A percentile compares a stretch with the other conserved stretches of the same genome.
phyloP scores from a whole-genome alignment of 2,113 vertebrate genomes.

The Galeopterus variegatus region DNA sequence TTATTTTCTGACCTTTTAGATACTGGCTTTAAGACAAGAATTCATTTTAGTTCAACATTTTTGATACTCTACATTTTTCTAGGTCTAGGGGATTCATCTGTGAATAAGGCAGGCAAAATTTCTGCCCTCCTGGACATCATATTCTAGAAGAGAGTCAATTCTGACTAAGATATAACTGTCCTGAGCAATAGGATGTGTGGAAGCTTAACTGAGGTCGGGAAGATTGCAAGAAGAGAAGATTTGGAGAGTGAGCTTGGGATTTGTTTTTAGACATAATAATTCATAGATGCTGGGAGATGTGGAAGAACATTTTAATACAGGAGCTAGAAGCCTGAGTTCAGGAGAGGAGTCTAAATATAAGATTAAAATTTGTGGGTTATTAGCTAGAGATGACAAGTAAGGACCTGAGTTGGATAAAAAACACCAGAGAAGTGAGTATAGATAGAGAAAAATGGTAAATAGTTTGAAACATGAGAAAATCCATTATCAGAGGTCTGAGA shows the following conservation, averaged over 20 bases:
- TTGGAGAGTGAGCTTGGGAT: not conserved
- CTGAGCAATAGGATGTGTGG: not conserved
- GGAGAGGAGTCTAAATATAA: not conserved
- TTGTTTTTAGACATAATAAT: not conserved
- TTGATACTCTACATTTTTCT: not conserved
- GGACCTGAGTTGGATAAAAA: not conserved
- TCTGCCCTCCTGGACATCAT: not conserved
- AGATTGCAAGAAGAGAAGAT: not conserved
- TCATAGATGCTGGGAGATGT: not conserved
- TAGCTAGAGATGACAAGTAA: not conserved
- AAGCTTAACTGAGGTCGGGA: not conserved
- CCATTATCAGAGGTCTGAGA: not conserved
- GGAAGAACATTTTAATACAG: not conserved
- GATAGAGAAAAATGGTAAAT: accelerated
- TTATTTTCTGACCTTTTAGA: not conserved
- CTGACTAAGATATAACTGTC: not conserved
- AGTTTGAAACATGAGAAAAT: not conserved
- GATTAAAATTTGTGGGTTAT: not conserved
- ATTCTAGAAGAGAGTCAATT: not conserved
- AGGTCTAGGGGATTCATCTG: not conserved
- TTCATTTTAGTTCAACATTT: not conserved
- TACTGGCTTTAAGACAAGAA: not conserved
- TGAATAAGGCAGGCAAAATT: not conserved
- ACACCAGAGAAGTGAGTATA: not conserved
- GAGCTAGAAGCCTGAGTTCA: not conserved